Conservation (phyloP, 2,888 invertebrate genomes). For the Cremastinae sp. region DNA sequence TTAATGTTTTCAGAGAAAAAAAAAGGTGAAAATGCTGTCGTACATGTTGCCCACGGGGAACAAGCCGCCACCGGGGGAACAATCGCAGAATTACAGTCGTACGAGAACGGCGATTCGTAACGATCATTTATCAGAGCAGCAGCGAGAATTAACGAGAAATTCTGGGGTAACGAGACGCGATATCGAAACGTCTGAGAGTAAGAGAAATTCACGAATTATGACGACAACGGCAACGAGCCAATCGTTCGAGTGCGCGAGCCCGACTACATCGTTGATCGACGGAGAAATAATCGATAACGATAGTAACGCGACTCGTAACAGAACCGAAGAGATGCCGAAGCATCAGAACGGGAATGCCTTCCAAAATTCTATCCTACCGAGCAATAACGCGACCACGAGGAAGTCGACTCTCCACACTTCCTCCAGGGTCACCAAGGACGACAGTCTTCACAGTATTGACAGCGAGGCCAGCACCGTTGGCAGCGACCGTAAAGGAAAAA, state of each 20-base stretch:
- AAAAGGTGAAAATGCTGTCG: slow-evolving; percentile 84
- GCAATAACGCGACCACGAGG: slow-evolving; percentile 59
- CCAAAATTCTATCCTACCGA: slow-evolving; percentile 31
- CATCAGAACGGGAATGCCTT: slow-evolving; percentile 74
- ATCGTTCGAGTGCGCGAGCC: slow-evolving; percentile 41
- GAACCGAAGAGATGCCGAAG: slow-evolving; percentile 72
- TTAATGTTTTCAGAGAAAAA: slow-evolving; percentile 58
- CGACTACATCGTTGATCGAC: slow-evolving; percentile 57
- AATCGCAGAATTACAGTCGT: slow-evolving; percentile 65
- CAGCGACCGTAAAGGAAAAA: slow-evolving; percentile 85
- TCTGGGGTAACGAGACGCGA: slow-evolving; percentile 40
- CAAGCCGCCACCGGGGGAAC: slow-evolving; percentile 85
- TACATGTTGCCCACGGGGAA: slow-evolving; percentile 90
- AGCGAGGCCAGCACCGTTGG: slow-evolving; percentile 84
- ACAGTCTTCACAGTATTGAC: slow-evolving; percentile 87
- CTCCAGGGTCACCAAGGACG: slow-evolving; percentile 83
- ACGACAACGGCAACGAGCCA: slow-evolving; percentile 59
- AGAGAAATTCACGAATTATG: slow-evolving; percentile 64
- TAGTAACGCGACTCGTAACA: slow-evolving; percentile 60
- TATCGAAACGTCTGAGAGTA: slow-evolving; percentile 64
- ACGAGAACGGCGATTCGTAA: slow-evolving; percentile 59
- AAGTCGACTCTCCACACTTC: slow-evolving; percentile 74
- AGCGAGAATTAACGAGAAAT: slow-evolving; percentile 58
- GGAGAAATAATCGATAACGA: slow-evolving; percentile 52
- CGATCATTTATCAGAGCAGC: slow-evolving; percentile 61